These are phyloP conservation scores for Amorpha juglandis DNA, from an alignment of 2,888 invertebrate species.

Conservation along the genomic window DNA sequence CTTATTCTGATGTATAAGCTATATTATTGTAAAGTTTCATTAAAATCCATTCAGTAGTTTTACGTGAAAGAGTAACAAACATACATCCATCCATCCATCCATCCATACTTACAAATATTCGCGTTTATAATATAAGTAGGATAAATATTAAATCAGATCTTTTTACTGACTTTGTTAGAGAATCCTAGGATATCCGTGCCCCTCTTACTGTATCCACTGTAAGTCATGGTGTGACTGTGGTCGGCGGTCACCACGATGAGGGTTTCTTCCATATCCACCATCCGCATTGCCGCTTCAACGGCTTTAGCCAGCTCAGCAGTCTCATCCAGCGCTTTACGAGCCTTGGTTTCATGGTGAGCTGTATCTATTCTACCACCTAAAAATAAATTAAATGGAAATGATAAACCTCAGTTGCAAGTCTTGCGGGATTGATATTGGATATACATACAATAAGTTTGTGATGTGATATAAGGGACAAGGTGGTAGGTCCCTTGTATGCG, in stretches of 20 bases:
- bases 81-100: no score
- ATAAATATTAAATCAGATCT: no score
- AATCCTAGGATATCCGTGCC: conserved; percentile 77
- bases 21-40: no score
- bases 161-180: conserved; percentile 58
- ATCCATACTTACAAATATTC: no score
- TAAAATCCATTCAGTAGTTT: no score
- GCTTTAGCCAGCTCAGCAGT: conserved; percentile 91
- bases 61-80: no score
- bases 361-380: conserved; percentile 87
- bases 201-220: conserved; percentile 88
- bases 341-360: conserved; percentile 88
- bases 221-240: conserved; percentile 91
- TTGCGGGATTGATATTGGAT: background rate
- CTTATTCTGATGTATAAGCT: no score
- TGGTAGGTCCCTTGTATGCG: no score
- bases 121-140: no score
- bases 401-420: background rate
- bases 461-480: no score
- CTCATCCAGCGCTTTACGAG: conserved; percentile 89
- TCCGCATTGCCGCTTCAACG: conserved; percentile 84
- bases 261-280: conserved; percentile 88
- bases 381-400: conserved; percentile 29
- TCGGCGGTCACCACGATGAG: conserved; percentile 92
- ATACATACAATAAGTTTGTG: background rate